Base-by-base conservation (phyloP, 2,888 invertebrate genomes). In the Aromia moschata region DNA sequence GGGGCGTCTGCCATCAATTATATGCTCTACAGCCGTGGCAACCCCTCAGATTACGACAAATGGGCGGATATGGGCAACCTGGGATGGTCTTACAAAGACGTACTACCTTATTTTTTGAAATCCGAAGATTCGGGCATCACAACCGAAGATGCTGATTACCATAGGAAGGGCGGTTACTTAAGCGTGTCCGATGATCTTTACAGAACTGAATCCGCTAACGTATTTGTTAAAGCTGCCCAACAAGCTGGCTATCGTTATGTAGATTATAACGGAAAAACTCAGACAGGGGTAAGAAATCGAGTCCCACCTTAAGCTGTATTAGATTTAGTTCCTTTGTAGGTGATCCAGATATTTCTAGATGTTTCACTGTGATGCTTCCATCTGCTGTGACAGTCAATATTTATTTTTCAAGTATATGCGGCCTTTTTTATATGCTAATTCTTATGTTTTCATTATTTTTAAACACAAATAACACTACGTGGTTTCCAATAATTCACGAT, bases 11-110 rank as follows among this genome's bases (percentile, higher is more conserved):
- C 77, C 3, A 77, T 78, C 44, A 78, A 80, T 64, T 79, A 77
- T 64, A 86, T 87, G 87, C 83, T 84, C 69, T 85, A 86, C 74
- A 81, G 84, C 1, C 77, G 87, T 46, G 87, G 87, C 0, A 84
- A 87, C 72, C 85, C 84, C 1, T 79, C 82, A 4, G 91, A 93
- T 73, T 93, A 90, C 80, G 89, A 93, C 71, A 80, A 83, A 31
- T 93, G 87, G 87, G 84, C 82, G 37, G 76, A 73, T 2, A 72
- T 81, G 51, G 87, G 86, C 4, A 84, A 84, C 63, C 77, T 79
- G 2, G 87, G 87, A 1, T 87, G 87, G 87, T 72, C 76, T 2
- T 82, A 77, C 70, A 63, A 77, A 40, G 79, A 79, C 2, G 80
- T 86, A 0, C 72, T 85, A 4, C 84, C 77, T 0, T 80, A 80